Percentiles rank a stretch among this genome's conserved stretches.
Evolutionary conservation across 2,888 invertebrate genomes (phyloP).

Genomic region (Protophormia terraenovae): DNA sequence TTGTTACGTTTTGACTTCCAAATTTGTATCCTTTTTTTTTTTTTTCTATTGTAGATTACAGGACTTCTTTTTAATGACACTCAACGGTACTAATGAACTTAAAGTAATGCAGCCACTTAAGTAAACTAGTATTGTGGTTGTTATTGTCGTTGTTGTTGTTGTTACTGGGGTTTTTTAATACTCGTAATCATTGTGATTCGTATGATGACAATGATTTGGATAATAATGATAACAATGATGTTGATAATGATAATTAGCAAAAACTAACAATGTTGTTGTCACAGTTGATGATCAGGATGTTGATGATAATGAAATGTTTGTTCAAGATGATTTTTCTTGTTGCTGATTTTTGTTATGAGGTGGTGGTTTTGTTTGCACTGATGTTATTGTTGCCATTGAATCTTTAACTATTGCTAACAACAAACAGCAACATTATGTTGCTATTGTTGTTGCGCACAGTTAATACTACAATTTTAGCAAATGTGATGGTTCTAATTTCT

Average conservation of each 20-base stretch:
- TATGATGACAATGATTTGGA: background rate
- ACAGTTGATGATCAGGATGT: background rate
- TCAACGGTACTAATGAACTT: background rate
- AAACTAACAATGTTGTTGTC: background rate
- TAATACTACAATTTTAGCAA: background rate
- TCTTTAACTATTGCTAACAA: slow-evolving; percentile 2
- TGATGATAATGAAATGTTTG: background rate
- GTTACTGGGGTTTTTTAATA: background rate
- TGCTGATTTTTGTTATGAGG: background rate
- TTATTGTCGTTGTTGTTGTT: background rate
- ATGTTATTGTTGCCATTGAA: background rate
- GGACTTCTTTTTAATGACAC: background rate
- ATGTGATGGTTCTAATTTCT: slow-evolving; percentile 10
- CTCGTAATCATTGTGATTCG: background rate
- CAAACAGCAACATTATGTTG: slow-evolving; percentile 2
- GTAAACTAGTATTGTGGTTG: background rate
- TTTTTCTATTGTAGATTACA: background rate
- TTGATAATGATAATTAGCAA: background rate
- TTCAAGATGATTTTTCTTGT: background rate
- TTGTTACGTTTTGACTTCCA: background rate
- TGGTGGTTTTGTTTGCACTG: background rate
- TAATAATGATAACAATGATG: background rate
- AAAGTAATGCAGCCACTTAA: slow-evolving; percentile 29
- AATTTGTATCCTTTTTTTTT: background rate
- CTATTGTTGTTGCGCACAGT: background rate